These are phyloP conservation scores for Taenaris catops DNA, from an alignment of 2,888 invertebrate genomes.

Conservation along the genomic window DNA sequence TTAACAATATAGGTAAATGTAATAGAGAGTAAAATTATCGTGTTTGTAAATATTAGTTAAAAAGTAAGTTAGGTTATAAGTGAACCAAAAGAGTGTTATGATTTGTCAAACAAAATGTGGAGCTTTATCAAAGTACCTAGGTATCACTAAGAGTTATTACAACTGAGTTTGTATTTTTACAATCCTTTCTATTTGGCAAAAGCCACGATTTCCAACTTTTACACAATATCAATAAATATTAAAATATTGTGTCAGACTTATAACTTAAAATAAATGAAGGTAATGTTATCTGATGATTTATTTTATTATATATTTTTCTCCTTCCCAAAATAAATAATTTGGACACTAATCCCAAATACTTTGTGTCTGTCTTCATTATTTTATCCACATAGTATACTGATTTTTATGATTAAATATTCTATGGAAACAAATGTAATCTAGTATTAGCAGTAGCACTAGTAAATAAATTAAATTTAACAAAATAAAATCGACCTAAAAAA, in stretches of 20 bases:
- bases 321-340: too few species aligned
- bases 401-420: too few species aligned
- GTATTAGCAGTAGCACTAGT: too few species aligned
- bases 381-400: too few species aligned
- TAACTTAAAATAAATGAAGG: slow-evolving; percentile 70
- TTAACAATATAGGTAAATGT: slow-evolving; percentile 73
- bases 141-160: slow-evolving; percentile 64
- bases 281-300: slow-evolving; percentile 52
- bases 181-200: slow-evolving; percentile 64
- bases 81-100: slow-evolving; percentile 74
- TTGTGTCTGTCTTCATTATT: too few species aligned
- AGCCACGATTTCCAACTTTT: slow-evolving; percentile 59
- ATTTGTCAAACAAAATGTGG: slow-evolving; percentile 78
- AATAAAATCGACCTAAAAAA: too few species aligned
- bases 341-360: too few species aligned
- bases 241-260: slow-evolving; percentile 66
- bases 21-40: slow-evolving; percentile 60
- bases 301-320: not conserved
- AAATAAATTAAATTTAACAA: too few species aligned
- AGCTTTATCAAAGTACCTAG: slow-evolving; percentile 79
- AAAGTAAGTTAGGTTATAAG: slow-evolving; percentile 43
- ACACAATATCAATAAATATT: slow-evolving; percentile 58
- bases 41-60: slow-evolving; percentile 65
- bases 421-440: too few species aligned
- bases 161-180: slow-evolving; percentile 77